phyloP scores from a whole-genome alignment of 2,113 vertebrate genomes.

The Lepus americanus region DNA sequence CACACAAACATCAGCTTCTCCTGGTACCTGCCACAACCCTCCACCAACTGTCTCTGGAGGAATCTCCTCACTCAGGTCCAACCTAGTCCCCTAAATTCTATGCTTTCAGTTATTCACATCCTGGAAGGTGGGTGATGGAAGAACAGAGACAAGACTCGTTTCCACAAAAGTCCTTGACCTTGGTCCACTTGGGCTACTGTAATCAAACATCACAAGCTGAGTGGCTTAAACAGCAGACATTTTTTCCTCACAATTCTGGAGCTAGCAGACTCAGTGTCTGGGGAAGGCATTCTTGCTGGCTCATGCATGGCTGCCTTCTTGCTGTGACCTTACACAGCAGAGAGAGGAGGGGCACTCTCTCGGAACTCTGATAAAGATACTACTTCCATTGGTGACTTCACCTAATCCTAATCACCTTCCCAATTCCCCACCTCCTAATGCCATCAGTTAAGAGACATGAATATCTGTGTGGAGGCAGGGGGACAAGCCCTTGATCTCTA shows the following conservation, averaged over 20 bases:
- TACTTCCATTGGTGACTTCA: not conserved
- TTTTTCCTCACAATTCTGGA: not conserved
- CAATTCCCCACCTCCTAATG: not conserved
- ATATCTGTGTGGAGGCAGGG: no score
- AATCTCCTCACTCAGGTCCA: not conserved
- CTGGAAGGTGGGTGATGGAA: not conserved
- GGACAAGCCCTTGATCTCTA: not conserved
- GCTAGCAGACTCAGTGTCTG: not conserved
- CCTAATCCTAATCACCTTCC: not conserved
- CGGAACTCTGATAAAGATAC: not conserved
- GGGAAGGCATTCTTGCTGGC: not conserved
- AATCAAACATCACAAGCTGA: not conserved
- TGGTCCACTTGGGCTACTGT: not conserved
- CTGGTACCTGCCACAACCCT: not conserved
- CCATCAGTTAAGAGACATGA: not conserved
- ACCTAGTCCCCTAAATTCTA: not conserved
- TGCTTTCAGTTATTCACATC: not conserved
- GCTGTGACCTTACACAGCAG: not conserved
- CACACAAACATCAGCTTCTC: not conserved
- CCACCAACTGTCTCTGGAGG: not conserved
- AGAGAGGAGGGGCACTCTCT: not conserved
- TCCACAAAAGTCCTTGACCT: constrained; percentile 20
- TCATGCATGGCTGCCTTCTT: not conserved
- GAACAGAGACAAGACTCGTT: not conserved
- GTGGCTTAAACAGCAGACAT: not conserved